These are phyloP conservation scores for Formicarius rufipectus DNA, from an alignment of 2,113 vertebrate species.

Conservation along the genomic window DNA sequence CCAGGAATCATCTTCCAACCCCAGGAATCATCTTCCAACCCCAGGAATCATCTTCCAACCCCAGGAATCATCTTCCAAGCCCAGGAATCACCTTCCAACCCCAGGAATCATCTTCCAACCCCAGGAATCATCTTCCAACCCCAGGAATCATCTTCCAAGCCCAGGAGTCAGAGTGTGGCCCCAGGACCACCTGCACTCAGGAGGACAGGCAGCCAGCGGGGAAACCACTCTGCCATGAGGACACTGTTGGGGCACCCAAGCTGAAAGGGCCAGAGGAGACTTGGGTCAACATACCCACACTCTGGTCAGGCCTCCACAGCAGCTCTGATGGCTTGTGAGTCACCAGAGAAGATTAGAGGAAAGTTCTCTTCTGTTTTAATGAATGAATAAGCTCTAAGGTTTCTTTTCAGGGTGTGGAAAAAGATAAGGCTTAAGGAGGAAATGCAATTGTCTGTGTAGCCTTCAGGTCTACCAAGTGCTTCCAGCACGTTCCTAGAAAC, in stretches of 20 bases:
- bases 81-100: no score
- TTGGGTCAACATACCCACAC: neutral
- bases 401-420: conserved; percentile 44
- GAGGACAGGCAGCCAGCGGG: neutral
- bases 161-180: neutral
- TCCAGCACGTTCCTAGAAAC: neutral
- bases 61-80: no score
- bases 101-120: no score
- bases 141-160: neutral
- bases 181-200: neutral
- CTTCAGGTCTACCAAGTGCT: neutral
- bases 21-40: no score
- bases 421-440: conserved; percentile 49
- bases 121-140: no score
- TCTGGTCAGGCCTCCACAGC: neutral
- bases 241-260: neutral
- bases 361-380: conserved; percentile 47
- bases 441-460: neutral
- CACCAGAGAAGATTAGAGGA: conserved; percentile 31
- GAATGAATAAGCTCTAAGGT: conserved; percentile 41
- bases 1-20: no score
- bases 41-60: no score
- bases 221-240: neutral
- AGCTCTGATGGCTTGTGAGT: conserved; percentile 22
- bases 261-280: neutral